Evolutionary conservation across 92 coral and sea anemone genomes (phyloP), one percentile per base, ranked within the genome.

Genomic region (Epizoanthus illoricatus): DNA sequence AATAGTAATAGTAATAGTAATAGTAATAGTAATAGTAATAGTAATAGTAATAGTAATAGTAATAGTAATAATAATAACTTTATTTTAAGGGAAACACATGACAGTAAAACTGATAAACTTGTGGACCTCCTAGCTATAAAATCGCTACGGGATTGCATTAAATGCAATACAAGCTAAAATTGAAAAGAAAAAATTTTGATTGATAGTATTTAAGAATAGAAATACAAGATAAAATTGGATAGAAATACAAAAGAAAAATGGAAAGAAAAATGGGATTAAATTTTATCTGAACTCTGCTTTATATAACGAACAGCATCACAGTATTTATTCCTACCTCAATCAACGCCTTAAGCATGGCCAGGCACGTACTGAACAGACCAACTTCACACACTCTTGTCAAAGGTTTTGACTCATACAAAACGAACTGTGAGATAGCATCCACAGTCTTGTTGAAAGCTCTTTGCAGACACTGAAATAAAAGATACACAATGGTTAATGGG

Each of bases 341-440:
- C 55, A 97, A 87, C 4, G 99, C 97, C 74, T 93, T 90, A 18
- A 97, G 81, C 97, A 91, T 81, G 42, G 97, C 92, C 61, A 97
- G 85, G 67, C 98, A 97, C 33, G 99, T 90, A 69, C 89, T 88
- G 74, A 97, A 97, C 80, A 97, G 87, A 8, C 99, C 99, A 68
- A 97, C 94, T 79, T 97, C 99, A 62, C 98, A 97, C 23, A 93
- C 90, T 85, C 83, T 93, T 74, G 92, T 84, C 82, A 88, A 85
- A 42, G 99, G 98, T 80, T 97, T 97, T 47, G 98, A 87, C 78
- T 97, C 99, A 76, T 94, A 94, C 21, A 88, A 90, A 15, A 97
- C 94, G 71, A 93, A 92, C 89, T 97, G 99, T 60, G 98, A 90
- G 28, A 97, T 90, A 49, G 94, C 87, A 86, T 97, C 99, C 39